These are phyloP conservation scores for Pteropus alecto DNA, from an alignment of 2,113 vertebrate genomes.

Conservation along the genomic window DNA sequence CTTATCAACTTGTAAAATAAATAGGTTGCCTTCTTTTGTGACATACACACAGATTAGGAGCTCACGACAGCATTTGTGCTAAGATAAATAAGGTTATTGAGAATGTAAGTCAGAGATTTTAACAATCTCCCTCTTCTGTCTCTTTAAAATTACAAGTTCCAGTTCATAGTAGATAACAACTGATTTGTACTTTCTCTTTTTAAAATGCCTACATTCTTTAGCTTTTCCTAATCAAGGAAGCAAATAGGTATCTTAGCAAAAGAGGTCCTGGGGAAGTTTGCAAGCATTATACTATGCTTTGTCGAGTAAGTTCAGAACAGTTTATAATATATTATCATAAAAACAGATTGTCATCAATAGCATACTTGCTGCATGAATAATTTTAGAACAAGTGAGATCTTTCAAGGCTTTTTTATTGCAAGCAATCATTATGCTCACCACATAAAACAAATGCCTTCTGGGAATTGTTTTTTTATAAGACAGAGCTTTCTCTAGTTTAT, in stretches of 20 bases:
- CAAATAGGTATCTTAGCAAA: slow-evolving; percentile 65
- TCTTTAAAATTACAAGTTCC: slow-evolving; percentile 36
- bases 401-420: slow-evolving; percentile 50
- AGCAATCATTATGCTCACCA: slow-evolving; percentile 47
- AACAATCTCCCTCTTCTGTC: neutral
- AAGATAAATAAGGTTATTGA: neutral
- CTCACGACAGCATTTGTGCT: neutral
- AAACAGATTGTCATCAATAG: slow-evolving; percentile 63
- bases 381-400: slow-evolving; percentile 42
- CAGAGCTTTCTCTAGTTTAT: slow-evolving; percentile 38
- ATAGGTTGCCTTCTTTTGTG: neutral
- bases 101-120: neutral
- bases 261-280: neutral
- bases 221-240: slow-evolving; percentile 41
- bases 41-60: neutral
- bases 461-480: neutral
- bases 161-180: slow-evolving; percentile 7
- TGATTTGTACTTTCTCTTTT: neutral
- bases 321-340: slow-evolving; percentile 63
- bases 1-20: neutral
- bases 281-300: neutral
- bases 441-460: slow-evolving; percentile 48
- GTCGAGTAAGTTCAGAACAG: slow-evolving; percentile 32
- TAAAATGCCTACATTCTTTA: slow-evolving; percentile 12
- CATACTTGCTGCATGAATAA: slow-evolving; percentile 35